A percentile compares a stretch with the other conserved stretches of the same genome.
These are phyloP conservation scores for Pachydiplax longipennis DNA, from an alignment of 2,888 invertebrate genomes.

Conservation along the genomic window DNA sequence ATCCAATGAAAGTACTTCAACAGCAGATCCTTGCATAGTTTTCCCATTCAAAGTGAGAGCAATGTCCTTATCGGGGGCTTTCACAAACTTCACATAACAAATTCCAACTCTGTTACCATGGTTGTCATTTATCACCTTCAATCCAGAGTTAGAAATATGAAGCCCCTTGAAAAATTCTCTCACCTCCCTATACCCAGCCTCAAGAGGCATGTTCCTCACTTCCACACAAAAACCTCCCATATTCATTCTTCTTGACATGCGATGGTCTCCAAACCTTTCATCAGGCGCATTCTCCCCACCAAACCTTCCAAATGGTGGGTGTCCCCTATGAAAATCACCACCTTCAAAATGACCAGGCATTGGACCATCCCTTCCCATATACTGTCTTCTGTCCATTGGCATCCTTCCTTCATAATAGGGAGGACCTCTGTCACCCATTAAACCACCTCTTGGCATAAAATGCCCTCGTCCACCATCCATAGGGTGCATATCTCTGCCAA, in stretches of 20 bases:
- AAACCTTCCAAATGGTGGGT: constrained; percentile 12
- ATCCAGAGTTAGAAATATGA: constrained; percentile 79
- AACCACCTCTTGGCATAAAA: not conserved
- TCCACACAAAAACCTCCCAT: constrained; percentile 67
- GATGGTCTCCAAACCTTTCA: constrained; percentile 19
- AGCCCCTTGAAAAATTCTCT: constrained; percentile 81
- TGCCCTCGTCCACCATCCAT: not conserved
- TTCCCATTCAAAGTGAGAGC: constrained; percentile 72
- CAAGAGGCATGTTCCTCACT: constrained; percentile 74
- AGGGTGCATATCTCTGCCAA: not conserved
- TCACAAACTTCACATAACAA: constrained; percentile 80
- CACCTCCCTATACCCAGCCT: constrained; percentile 80
- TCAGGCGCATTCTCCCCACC: not conserved
- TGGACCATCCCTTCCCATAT: constrained; percentile 2
- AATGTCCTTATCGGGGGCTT: constrained; percentile 72
- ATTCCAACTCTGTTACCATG: constrained; percentile 81
- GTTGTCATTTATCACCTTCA: constrained; percentile 85
- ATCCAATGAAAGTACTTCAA: constrained; percentile 72
- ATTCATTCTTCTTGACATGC: not conserved
- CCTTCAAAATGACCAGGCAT: constrained; percentile 24
- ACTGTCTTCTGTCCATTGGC: constrained; percentile 16
- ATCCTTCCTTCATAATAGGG: constrained; percentile 8
- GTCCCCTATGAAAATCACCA: constrained; percentile 2
- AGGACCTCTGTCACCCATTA: constrained; percentile 3
- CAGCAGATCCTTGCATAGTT: constrained; percentile 70